phyloP scores from a whole-genome alignment of 2,113 vertebrate species.

The Anolis carolinensis region DNA sequence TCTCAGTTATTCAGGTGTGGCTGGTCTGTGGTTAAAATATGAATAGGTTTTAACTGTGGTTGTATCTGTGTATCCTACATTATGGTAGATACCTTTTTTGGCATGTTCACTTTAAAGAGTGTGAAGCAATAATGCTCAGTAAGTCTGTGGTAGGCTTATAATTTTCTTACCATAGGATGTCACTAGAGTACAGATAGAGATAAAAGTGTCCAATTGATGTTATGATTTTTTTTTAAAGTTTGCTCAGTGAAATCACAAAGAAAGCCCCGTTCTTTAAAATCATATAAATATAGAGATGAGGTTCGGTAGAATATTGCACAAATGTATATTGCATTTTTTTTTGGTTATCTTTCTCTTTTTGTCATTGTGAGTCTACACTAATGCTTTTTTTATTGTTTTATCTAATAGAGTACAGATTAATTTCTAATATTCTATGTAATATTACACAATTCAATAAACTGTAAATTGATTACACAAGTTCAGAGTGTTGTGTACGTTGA shows the following conservation, averaged over 20 bases:
- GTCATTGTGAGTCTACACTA: not conserved
- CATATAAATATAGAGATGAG: not conserved
- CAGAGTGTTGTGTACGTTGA: too few species aligned
- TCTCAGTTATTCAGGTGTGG: not conserved
- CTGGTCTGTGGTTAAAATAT: not conserved
- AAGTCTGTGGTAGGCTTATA: not conserved
- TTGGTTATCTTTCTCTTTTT: not conserved
- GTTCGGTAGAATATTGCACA: not conserved
- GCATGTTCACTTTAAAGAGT: not conserved
- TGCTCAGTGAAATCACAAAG: not conserved
- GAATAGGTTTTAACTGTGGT: not conserved
- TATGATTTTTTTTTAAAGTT: not conserved
- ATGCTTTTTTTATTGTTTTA: not conserved
- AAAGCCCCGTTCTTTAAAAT: not conserved
- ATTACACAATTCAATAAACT: not conserved
- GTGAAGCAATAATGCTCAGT: not conserved
- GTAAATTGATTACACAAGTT: not conserved
- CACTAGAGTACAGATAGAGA: constrained; percentile 58
- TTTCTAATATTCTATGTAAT: too few species aligned
- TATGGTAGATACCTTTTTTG: not conserved
- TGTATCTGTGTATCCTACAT: constrained; percentile 1
- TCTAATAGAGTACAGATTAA: too few species aligned
- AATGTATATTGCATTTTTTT: not conserved
- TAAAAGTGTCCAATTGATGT: not conserved
- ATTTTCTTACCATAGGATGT: constrained; percentile 49